Conservation (phyloP, 2,888 invertebrate species). For the Lordiphosa fenestrarum region DNA sequence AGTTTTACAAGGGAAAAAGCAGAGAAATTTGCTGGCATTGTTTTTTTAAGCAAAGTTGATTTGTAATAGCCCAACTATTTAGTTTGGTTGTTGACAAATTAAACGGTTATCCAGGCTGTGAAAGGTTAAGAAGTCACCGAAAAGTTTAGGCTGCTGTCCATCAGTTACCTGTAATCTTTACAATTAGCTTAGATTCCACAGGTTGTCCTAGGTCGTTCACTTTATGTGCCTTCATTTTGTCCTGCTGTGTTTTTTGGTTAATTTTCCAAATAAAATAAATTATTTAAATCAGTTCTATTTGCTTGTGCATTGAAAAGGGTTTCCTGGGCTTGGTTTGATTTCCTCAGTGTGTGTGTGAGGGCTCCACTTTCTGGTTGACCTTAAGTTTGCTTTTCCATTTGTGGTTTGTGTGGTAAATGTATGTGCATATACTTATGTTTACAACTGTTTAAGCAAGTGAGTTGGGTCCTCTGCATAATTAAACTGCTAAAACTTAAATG, state of each 20-base stretch:
- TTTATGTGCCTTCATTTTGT: slow-evolving; percentile 33
- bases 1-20: not conserved
- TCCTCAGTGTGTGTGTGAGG: slow-evolving; percentile 4
- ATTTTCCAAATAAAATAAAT: slow-evolving; percentile 31
- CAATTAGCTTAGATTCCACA: slow-evolving; percentile 3
- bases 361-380: slow-evolving; percentile 42
- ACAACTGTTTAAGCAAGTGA: slow-evolving; percentile 2
- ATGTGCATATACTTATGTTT: slow-evolving; percentile 3
- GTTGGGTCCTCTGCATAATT: slow-evolving; percentile 23
- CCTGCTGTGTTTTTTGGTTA: slow-evolving; percentile 9
- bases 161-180: slow-evolving; percentile 1
- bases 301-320: slow-evolving; percentile 48
- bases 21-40: no score
- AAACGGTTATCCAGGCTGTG: no score
- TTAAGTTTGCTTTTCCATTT: slow-evolving; percentile 37
- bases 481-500: slow-evolving; percentile 25
- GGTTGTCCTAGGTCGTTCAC: not conserved
- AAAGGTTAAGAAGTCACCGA: no score
- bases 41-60: no score
- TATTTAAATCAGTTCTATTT: slow-evolving; percentile 57
- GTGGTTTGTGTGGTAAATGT: slow-evolving; percentile 29
- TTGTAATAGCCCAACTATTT: no score
- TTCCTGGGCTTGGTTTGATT: slow-evolving; percentile 28
- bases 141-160: no score
- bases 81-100: no score